These are phyloP conservation scores for Athetis lepigone DNA, from an alignment of 2,888 invertebrate species.

Conservation along the genomic window DNA sequence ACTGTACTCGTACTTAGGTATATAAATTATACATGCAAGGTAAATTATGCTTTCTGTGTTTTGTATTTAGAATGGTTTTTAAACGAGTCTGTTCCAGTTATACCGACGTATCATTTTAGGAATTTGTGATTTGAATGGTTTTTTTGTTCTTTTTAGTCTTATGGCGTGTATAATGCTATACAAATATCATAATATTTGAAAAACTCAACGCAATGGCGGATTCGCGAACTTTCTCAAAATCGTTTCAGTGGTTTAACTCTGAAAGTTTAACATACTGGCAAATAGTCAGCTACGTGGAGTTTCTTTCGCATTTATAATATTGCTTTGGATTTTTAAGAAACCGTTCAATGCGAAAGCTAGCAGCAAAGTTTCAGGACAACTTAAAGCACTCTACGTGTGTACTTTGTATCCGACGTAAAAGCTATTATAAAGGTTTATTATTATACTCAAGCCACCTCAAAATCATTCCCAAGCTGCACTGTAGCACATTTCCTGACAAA, in stretches of 20 bases:
- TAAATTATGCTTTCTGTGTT: slow-evolving; percentile 1
- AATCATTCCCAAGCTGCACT: slow-evolving; percentile 29
- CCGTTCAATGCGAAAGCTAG: no score
- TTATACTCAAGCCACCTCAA: slow-evolving; percentile 1
- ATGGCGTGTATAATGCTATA: no score
- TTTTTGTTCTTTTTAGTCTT: background rate
- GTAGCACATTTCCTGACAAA: slow-evolving; percentile 25
- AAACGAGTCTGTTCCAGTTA: background rate
- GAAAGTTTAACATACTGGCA: no score
- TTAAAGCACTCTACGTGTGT: background rate
- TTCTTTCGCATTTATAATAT: no score
- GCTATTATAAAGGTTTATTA: no score
- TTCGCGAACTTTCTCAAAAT: no score
- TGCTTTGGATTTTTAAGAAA: no score
- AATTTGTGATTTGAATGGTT: background rate
- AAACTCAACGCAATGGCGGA: no score
- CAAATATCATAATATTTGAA: no score
- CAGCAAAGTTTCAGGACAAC: no score
- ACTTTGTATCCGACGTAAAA: background rate
- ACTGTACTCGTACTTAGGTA: slow-evolving; percentile 37
- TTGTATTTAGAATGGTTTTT: background rate
- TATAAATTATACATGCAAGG: slow-evolving; percentile 27
- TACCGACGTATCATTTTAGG: background rate
- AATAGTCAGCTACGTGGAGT: no score
- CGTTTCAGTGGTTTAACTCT: no score